Conservation (phyloP, 2,888 invertebrate genomes). For the Sphaerophoria taeniata region DNA sequence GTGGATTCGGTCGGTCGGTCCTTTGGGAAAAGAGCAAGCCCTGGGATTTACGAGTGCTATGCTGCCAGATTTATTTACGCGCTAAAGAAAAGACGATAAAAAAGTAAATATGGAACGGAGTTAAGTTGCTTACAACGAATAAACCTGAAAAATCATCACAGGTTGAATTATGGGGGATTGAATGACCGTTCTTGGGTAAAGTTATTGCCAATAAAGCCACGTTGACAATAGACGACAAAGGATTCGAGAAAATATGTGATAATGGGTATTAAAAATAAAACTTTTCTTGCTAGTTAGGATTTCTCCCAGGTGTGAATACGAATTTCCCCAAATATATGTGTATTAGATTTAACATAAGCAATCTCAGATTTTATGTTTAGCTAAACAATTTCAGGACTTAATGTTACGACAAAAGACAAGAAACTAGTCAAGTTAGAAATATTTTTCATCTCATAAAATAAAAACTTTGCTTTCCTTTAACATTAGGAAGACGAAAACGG, state of each 20-base stretch:
- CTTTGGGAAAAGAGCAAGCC: slow-evolving; percentile 70
- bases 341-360: slow-evolving; percentile 13
- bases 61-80: slow-evolving; percentile 79
- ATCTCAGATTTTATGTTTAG: slow-evolving; percentile 31
- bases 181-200: slow-evolving; percentile 68
- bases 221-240: slow-evolving; percentile 54
- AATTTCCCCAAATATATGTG: not conserved
- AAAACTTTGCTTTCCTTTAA: too few species aligned
- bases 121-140: slow-evolving; percentile 63
- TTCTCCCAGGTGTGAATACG: not conserved
- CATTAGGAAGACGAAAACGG: too few species aligned
- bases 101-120: slow-evolving; percentile 56
- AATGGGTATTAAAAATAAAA: slow-evolving; percentile 59
- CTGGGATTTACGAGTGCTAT: slow-evolving; percentile 79
- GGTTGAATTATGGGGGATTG: slow-evolving; percentile 70
- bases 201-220: slow-evolving; percentile 70
- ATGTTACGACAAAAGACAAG: too few species aligned
- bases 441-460: too few species aligned
- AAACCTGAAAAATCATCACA: slow-evolving; percentile 70
- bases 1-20: slow-evolving; percentile 31
- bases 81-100: slow-evolving; percentile 29
- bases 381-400: not conserved
- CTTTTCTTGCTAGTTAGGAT: slow-evolving; percentile 44
- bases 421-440: too few species aligned
- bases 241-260: slow-evolving; percentile 48